These are phyloP conservation scores for Anadara kagoshimensis DNA, from an alignment of 1,140 invertebrate genomes.

Conservation along the genomic window DNA sequence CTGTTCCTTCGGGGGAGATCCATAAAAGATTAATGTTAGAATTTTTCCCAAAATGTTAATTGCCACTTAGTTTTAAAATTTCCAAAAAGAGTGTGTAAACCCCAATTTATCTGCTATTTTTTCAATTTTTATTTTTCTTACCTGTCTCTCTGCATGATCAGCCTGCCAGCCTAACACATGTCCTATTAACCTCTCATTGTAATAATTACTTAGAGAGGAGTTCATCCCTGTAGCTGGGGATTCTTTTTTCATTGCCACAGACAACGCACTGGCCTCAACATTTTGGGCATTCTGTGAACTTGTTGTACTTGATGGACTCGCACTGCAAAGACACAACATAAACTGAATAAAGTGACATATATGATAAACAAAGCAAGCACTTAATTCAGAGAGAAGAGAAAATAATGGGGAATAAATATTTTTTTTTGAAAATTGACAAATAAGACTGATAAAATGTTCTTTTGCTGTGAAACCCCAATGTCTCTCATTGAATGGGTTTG, in stretches of 20 bases:
- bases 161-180: conserved; percentile 95
- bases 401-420: not conserved
- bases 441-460: too few species aligned
- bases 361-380: not conserved
- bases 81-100: not conserved
- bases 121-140: conserved; percentile 62
- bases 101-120: too few species aligned
- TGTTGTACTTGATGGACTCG: conserved; percentile 73
- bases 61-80: too few species aligned
- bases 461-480: too few species aligned
- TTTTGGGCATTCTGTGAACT: conserved; percentile 62
- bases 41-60: too few species aligned
- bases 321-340: conserved; percentile 45
- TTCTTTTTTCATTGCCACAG: conserved; percentile 60
- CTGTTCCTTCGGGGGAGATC: too few species aligned
- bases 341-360: not conserved
- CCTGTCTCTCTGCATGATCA: conserved; percentile 94
- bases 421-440: not conserved
- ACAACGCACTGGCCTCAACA: conserved; percentile 50
- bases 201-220: conserved; percentile 92
- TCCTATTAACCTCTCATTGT: conserved; percentile 90
- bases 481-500: too few species aligned
- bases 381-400: not conserved
- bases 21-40: too few species aligned
- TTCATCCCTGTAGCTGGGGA: conserved; percentile 78